phyloP scores from a whole-genome alignment of 2,113 vertebrate genomes.

The Calonectris borealis region DNA sequence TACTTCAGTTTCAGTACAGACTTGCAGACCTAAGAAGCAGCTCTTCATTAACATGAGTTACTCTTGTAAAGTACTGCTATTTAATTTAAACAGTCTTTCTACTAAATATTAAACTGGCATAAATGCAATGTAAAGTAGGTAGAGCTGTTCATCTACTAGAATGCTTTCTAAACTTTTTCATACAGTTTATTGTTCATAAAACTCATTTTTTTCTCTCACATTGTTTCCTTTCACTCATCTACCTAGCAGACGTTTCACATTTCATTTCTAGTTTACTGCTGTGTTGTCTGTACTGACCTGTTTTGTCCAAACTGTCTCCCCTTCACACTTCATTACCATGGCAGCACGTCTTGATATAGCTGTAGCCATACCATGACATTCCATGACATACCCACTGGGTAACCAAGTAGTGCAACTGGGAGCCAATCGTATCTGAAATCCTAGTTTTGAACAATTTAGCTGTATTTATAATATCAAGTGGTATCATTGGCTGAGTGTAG shows the following conservation, averaged over 20 bases:
- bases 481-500: not conserved
- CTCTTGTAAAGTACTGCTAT: not conserved
- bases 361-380: not conserved
- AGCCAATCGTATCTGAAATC: not conserved
- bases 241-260: not conserved
- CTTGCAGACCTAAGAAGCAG: not conserved
- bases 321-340: not conserved
- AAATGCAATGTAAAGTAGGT: not conserved
- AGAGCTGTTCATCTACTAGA: not conserved
- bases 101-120: not conserved
- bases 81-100: not conserved
- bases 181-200: not conserved
- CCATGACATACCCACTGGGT: not conserved
- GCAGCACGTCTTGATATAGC: not conserved
- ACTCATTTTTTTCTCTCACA: fast-evolving
- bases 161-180: not conserved
- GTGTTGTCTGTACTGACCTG: not conserved
- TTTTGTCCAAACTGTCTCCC: not conserved
- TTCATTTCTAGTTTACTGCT: not conserved
- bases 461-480: not conserved
- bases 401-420: not conserved
- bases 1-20: not conserved
- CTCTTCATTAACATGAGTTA: not conserved
- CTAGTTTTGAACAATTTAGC: not conserved
- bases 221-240: not conserved